A percentile compares a stretch with the other conserved stretches of the same genome.
Conservation (phyloP, 2,888 invertebrate species). For the Lithophane leautieri region DNA sequence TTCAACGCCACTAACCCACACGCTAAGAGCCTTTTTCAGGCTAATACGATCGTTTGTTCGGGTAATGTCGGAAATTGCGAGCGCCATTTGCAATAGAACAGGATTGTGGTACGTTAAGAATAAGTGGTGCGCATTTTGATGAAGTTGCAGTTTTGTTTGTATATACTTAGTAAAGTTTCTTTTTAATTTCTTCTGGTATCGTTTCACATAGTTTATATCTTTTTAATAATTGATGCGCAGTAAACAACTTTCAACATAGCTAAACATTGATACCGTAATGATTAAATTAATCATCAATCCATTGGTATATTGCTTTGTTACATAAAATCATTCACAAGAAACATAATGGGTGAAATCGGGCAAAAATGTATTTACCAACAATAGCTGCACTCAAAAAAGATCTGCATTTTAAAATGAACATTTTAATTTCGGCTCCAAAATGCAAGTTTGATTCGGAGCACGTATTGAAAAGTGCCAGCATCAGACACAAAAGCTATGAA, state of each 20-base stretch:
- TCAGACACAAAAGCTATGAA: conserved; percentile 65
- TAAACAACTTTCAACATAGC: not conserved
- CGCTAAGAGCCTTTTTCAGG: conserved; percentile 78
- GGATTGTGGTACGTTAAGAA: conserved; percentile 47
- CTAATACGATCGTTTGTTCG: conserved; percentile 78
- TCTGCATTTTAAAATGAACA: conserved; percentile 48
- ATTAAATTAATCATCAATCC: not conserved
- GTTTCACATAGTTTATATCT: not conserved
- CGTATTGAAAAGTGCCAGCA: conserved; percentile 63
- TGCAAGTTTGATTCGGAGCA: conserved; percentile 56
- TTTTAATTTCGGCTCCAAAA: conserved; percentile 53
- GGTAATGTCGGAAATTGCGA: conserved; percentile 72
- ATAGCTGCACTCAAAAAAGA: conserved; percentile 20
- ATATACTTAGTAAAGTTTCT: not conserved
- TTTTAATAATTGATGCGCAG: not conserved
- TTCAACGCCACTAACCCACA: conserved; percentile 75
- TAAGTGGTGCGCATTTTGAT: conserved; percentile 46
- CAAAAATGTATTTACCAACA: conserved; percentile 13
- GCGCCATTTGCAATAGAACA: conserved; percentile 65
- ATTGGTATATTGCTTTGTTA: not conserved
- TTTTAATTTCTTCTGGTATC: not conserved
- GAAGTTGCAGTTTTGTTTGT: conserved; percentile 26
- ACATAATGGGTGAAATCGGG: conserved; percentile 6
- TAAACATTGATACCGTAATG: not conserved
- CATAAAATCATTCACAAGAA: conserved; percentile 8